Percentiles rank a stretch among this genome's conserved stretches.
Conservation (phyloP, 2,113 vertebrate species). For the western clawed frog (Xenopus tropicalis) region DNA sequence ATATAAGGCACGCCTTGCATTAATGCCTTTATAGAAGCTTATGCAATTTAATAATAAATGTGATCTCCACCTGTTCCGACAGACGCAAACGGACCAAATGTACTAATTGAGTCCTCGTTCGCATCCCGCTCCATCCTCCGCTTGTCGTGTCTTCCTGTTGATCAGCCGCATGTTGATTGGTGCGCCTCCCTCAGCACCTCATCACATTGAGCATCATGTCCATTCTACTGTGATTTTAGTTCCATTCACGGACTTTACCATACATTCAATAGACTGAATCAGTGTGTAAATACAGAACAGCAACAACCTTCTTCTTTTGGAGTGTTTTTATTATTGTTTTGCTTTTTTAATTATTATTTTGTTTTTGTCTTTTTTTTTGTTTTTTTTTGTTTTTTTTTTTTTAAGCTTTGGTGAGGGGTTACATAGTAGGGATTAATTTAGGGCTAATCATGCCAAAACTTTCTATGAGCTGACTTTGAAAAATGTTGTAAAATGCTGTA, state of each 20-base stretch:
- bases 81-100: constrained; percentile 1
- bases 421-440: neutral
- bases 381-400: neutral
- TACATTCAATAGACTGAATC: neutral
- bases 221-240: neutral
- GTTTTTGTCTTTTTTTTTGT: neutral
- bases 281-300: neutral
- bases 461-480: constrained; percentile 1
- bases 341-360: neutral
- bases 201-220: constrained; percentile 9
- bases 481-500: constrained; percentile 3
- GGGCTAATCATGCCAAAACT: neutral
- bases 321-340: neutral
- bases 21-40: no score
- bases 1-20: no score
- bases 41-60: neutral
- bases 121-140: constrained; percentile 2
- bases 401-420: neutral
- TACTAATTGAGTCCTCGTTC: neutral
- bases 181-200: neutral
- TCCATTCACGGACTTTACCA: neutral
- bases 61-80: constrained; percentile 5
- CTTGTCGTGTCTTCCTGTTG: constrained; percentile 7
- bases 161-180: neutral
- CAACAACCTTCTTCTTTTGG: neutral